phyloP scores from a whole-genome alignment of 1,140 invertebrate genomes.

The Globodera ellingtonae region DNA sequence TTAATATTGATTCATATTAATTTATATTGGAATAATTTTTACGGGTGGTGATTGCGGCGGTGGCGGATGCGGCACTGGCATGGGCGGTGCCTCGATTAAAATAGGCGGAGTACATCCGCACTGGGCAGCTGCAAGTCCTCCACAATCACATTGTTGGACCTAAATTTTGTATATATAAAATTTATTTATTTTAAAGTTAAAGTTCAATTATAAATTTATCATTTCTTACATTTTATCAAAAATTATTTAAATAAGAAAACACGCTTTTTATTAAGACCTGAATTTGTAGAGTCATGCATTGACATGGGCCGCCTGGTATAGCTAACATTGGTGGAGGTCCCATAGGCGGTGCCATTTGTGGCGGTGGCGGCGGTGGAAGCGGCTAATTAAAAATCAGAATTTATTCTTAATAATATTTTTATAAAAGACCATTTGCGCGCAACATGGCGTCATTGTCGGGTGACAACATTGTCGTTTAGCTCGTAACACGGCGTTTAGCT shows the following conservation, averaged over 20 bases:
- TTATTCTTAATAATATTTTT: neutral
- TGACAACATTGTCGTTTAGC: conserved; percentile 8
- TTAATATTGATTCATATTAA: too few species aligned
- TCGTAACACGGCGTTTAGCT: neutral
- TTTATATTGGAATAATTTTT: neutral
- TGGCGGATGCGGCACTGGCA: conserved; percentile 19
- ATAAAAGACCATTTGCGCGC: neutral
- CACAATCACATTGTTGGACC: conserved; percentile 27
- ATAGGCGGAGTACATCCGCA: conserved; percentile 7
- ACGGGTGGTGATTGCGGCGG: neutral
- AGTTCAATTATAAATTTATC: too few species aligned
- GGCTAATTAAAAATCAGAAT: neutral
- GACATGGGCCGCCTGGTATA: neutral
- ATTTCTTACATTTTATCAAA: neutral
- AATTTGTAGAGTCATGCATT: conserved; percentile 5
- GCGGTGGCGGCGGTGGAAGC: neutral
- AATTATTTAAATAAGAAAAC: neutral
- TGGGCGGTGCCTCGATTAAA: conserved; percentile 5
- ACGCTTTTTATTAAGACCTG: neutral
- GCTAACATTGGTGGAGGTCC: neutral
- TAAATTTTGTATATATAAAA: neutral
- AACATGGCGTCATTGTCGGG: neutral
- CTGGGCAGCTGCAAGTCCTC: neutral
- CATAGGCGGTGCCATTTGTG: neutral
- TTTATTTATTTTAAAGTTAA: too few species aligned